Evolutionary conservation across 2,888 invertebrate genomes (phyloP), one percentile per base, ranked within the genome.

Genomic region (Sialis lutaria): DNA sequence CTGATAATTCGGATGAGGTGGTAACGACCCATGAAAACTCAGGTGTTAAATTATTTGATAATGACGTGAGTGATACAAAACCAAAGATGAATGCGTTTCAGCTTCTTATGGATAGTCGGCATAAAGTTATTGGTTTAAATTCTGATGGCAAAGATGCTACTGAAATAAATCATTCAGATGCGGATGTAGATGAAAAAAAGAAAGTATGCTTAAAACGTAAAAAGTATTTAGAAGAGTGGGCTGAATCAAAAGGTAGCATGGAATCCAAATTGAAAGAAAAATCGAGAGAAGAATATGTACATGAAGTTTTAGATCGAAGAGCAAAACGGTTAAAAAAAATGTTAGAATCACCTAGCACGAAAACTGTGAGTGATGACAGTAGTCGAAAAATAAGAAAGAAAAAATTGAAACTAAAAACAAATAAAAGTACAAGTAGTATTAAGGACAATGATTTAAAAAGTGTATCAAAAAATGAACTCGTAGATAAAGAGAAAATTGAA

Each of bases 31-130:
- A n/a, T 40, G 33, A n/a, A 30, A 41, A 41, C 31, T 41, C n/a
- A 30, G 9, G 7, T 7, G 31, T 41, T 41, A 31, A 22, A 8
- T 9, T 30, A 22, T 30, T 13, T 4, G 31, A 31, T 30, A 4
- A 12, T 6, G 35, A 35, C 2, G 7, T 8, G 32, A 6, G 22
- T 34, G 13, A 44, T n/a, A 34, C 34, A 33, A 46, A 45, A 50
- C 40, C 33, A 47, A 50, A 45, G 41, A 43, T 37, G 53, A 67
- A 80, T 69, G 79, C 76, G 34, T 81, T 81, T 60, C 67, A 75
- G 55, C 58, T 80, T 33, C 67, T 81, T 66, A 81, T 81, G 81
- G 75, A 74, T 52, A 74, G 75, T 12, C 67, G 79, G 51, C 73
- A 75, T 57, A 77, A 76, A 58, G 68, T 68, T 43, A 71, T 80